A percentile compares a stretch with the other conserved stretches of the same genome.
Conservation (phyloP, 2,888 invertebrate genomes). For the Melinaea marsaeus region DNA sequence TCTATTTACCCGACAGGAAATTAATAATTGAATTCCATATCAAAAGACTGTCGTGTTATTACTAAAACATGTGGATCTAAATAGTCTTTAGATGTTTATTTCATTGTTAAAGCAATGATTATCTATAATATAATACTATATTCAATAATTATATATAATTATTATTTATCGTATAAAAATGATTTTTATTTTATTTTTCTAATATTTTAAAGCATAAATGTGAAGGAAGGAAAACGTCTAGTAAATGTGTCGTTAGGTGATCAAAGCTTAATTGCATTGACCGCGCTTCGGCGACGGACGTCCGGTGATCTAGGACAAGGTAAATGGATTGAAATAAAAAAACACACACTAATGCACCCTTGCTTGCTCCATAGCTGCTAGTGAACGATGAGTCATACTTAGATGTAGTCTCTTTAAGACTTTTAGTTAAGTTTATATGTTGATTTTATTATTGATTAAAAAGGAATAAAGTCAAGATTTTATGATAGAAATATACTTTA, state of each 20-base stretch:
- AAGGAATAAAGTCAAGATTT: not conserved
- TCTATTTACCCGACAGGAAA: not conserved
- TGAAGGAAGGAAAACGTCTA: slow-evolving; percentile 45
- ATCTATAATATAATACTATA: too few species aligned
- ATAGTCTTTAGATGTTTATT: not conserved
- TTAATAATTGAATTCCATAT: too few species aligned
- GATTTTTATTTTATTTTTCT: slow-evolving; percentile 13
- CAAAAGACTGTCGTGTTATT: too few species aligned
- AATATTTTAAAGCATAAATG: slow-evolving; percentile 18
- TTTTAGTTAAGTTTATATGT: too few species aligned
- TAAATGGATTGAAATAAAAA: slow-evolving; percentile 71
- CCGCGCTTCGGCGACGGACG: slow-evolving; percentile 59
- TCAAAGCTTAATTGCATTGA: slow-evolving; percentile 74
- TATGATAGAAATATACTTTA: not conserved
- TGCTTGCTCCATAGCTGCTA: not conserved
- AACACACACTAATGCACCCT: slow-evolving; percentile 37
- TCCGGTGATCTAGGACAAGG: slow-evolving; percentile 64
- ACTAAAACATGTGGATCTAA: not conserved
- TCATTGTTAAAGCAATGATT: not conserved
- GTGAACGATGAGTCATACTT: not conserved
- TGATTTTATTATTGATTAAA: too few species aligned
- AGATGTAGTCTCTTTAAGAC: too few species aligned
- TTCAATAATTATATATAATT: too few species aligned
- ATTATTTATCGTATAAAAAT: not conserved
- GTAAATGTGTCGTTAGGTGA: slow-evolving; percentile 69